Base-by-base conservation (phyloP, 2,888 invertebrate genomes). In the Cephus sareptanus region DNA sequence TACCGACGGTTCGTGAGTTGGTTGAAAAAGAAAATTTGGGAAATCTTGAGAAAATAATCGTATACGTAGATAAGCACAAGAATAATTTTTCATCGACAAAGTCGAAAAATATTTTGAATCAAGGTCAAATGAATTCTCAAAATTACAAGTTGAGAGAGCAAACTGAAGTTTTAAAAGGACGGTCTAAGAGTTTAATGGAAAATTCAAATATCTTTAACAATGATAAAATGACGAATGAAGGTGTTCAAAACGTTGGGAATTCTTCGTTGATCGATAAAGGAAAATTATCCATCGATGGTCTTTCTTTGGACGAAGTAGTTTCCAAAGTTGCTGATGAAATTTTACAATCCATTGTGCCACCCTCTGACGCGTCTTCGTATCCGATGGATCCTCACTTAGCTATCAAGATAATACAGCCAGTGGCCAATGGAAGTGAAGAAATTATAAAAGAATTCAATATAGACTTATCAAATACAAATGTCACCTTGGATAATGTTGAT, bases 11-110 rank as follows among this genome's bases (percentile, higher is more conserved):
- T 4, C 79, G 80, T 40, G 75, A 83, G 35, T 71, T 85, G 34
- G 79, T 83, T 34, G 78, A 84, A 73, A 82, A 81, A 34, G 79
- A 84, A 71, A 82, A 86, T 78, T 78, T 85, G 11, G 85, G 83
- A 4, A 82, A 79, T 73, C 78, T 86, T 4, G 84, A 85, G 68
- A 85, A 82, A 78, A 85, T 86, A 68, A 83, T 85, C 73, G 83
- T 86, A 69, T 86, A 85, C 71, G 83, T 84, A 1, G 83, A 85
- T 37, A 85, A 83, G 69, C 81, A 81, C 56, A 79, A 84, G 71
- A 75, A 77, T 34, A 71, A 71, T 31, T 31, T 71, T 12, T 34
- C 30, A 31, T 34, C 71, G 12, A 1, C 12, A 3, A 31, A 30
- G 23, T 23, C 13, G 34, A 37, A 69, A 30, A n/a, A 34, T 40